Base-by-base conservation (phyloP, 1,140 invertebrate species). In the Sycophaga agraensis region DNA sequence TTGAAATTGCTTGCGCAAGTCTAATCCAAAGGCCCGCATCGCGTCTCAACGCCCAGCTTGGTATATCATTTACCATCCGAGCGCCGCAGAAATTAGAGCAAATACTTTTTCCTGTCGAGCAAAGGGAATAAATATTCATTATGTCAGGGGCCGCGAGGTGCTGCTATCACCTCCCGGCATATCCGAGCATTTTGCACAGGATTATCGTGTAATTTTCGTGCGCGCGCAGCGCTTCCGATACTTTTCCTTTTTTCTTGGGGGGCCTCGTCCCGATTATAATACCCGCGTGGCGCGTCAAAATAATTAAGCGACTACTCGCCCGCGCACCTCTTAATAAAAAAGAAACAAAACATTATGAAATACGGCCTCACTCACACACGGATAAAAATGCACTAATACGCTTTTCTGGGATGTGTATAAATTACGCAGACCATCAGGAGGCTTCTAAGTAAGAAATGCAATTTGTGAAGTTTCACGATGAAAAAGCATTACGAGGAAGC, bases 361-460 rank as follows among this genome's bases (percentile, higher is more conserved):
- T 6, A 35, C 4, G 6, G 5, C 45, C 26, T 2, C 42, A 21
- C 42, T 11, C 14, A 22, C 8, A 11, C 8, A 22, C 3, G 19
- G 42, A 43, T 22, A 59, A 51, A 40, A 50, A 59, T n/a, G 34
- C 56, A 50, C 35, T 46, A 58, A 34, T 34, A 51, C 26, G 21
- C 40, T 43, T 40, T 55, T 43, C 40, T n/a, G 26, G 35, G 26
- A 51, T 12, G 58, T 43, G 48, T 51, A 59, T 59, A 59, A 59
- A 59, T 59, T 42, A 48, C 58, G 22, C n/a, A 5, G 39, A 24
- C 48, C 43, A 58, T 48, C 45, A 40, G 22, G 24, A 58, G 45
- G 46, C 31, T 28, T 11, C 58, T 59, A 59, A 59, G 58, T 59
- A 59, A 59, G 58, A 51, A 59, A 59, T 59, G 58, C 46, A 59